These are phyloP conservation scores for Ameiurus melas DNA, from an alignment of 2,113 vertebrate species.

Conservation along the genomic window DNA sequence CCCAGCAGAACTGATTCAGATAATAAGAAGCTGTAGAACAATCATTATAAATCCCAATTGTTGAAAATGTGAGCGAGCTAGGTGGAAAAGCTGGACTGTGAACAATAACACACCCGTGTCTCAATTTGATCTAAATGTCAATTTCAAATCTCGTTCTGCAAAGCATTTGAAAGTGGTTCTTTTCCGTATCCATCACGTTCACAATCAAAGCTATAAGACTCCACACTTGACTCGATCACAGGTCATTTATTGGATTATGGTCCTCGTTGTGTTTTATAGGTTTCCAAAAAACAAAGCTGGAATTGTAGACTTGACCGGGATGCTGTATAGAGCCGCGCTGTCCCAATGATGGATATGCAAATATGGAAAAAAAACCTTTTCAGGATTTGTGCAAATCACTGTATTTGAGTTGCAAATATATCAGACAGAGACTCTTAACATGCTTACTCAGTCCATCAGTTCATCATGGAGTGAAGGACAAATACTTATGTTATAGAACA, in stretches of 20 bases:
- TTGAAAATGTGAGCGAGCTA: background rate
- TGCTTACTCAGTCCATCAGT: background rate
- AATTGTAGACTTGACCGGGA: no score
- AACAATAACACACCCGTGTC: background rate
- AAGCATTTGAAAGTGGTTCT: background rate
- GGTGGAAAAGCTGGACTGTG: background rate
- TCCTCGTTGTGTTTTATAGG: background rate
- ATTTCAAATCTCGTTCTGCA: background rate
- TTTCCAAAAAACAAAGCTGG: background rate
- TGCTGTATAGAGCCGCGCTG: background rate
- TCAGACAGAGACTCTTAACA: background rate
- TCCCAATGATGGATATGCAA: background rate
- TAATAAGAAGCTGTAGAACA: background rate
- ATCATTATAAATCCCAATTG: background rate
- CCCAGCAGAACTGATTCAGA: conserved; percentile 1
- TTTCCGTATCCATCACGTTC: background rate
- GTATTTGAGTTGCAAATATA: conserved; percentile 44
- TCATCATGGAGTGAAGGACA: background rate
- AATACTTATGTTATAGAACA: background rate
- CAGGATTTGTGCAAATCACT: conserved; percentile 31
- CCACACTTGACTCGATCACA: background rate
- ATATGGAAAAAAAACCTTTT: background rate
- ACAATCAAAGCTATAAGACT: background rate
- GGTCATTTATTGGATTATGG: background rate
- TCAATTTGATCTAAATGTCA: background rate